phyloP scores from a whole-genome alignment of 2,888 invertebrate species.

The Polydrusus cervinus region DNA sequence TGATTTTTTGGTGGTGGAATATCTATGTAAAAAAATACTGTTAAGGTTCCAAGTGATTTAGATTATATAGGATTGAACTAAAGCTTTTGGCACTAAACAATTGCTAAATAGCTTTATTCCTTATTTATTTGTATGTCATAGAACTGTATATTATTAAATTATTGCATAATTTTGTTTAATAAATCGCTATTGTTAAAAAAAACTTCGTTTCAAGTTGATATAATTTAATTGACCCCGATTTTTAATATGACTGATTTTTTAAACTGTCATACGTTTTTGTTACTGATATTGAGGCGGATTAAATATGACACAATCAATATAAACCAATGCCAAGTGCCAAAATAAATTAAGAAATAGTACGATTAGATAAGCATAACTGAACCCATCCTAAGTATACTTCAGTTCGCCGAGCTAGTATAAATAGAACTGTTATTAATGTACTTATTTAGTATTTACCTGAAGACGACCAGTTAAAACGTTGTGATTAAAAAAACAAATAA shows the following conservation, averaged over 20 bases:
- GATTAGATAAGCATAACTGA: no score
- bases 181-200: slow-evolving; percentile 66
- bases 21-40: slow-evolving; percentile 44
- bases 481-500: no score
- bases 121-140: slow-evolving; percentile 62
- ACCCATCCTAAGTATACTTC: no score
- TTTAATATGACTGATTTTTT: slow-evolving; percentile 16
- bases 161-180: slow-evolving; percentile 67
- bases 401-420: no score
- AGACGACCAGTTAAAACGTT: no score
- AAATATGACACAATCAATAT: neutral
- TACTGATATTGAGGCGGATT: slow-evolving; percentile 8
- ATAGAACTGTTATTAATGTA: no score
- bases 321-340: neutral
- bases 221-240: slow-evolving; percentile 24
- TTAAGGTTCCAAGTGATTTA: slow-evolving; percentile 69
- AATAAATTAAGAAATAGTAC: no score
- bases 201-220: slow-evolving; percentile 63
- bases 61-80: slow-evolving; percentile 68
- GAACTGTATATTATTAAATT: slow-evolving; percentile 63
- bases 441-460: no score
- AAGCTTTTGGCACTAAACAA: slow-evolving; percentile 65
- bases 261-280: slow-evolving; percentile 28
- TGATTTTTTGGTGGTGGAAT: slow-evolving; percentile 58
- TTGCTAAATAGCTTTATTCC: slow-evolving; percentile 63